A percentile compares a stretch with the other conserved stretches of the same genome.
These are phyloP conservation scores for Pteropus rufus DNA, from an alignment of 2,797 vertebrate genomes.

Conservation along the genomic window DNA sequence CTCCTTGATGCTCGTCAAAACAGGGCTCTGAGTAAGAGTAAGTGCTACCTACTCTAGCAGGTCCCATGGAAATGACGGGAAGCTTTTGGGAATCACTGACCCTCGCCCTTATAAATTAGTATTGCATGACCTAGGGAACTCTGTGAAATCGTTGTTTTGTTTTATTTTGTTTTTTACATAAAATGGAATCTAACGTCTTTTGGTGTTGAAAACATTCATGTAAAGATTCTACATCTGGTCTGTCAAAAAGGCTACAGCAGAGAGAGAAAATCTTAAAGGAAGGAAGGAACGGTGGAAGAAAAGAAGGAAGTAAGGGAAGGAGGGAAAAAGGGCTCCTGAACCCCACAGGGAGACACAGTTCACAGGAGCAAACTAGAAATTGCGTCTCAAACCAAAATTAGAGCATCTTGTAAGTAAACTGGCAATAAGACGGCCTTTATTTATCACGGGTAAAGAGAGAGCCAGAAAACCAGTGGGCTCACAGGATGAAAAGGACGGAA, in stretches of 20 bases:
- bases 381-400: background rate
- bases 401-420: background rate
- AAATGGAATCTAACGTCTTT: background rate
- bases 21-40: background rate
- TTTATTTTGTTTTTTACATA: background rate
- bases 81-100: background rate
- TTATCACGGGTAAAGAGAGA: background rate
- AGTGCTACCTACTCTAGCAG: background rate
- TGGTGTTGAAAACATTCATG: slow-evolving; percentile 13
- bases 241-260: background rate
- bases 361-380: slow-evolving; percentile 9
- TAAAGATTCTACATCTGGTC: background rate
- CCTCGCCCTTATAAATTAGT: slow-evolving; percentile 24
- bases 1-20: background rate
- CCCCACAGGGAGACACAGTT: background rate
- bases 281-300: too few species aligned
- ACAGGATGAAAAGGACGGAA: background rate
- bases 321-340: background rate
- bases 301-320: background rate
- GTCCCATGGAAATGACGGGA: background rate
- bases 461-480: background rate
- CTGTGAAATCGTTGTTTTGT: background rate
- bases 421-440: background rate
- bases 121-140: background rate
- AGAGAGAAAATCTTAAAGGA: background rate